Base-by-base conservation (phyloP, 2,113 vertebrate genomes). In the Oxygymnocypris stewartii region DNA sequence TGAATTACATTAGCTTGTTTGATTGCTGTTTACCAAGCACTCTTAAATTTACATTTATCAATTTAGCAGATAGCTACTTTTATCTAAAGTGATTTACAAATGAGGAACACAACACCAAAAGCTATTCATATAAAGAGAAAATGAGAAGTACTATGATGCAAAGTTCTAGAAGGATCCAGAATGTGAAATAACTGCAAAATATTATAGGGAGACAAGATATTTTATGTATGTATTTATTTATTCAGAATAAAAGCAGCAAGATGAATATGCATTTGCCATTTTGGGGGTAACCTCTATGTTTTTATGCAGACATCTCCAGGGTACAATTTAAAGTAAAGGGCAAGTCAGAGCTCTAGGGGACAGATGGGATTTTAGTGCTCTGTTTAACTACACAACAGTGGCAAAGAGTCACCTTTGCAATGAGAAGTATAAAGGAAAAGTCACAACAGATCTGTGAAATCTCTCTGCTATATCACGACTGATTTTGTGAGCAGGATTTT, bases 361-460 rank as follows among this genome's bases (percentile, higher is more conserved):
- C 76, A 78, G 76, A 78, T 78, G 76, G 47, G 25, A 78, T 31
- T 78, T 51, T 54, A 51, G 47, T 78, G 76, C 76, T 78, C 76
- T 78, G 76, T 78, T 78, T 31, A 78, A 78, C 76, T 54, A 16
- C 73, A 49, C 25, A 54, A 78, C 10, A 31, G 76, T 78, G 49
- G 49, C 76, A 78, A 49, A 28, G 49, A 78, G 76, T 78, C 76
- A 78, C 49, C 76, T 78, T 78, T 78, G 9, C 76, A 78, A 78
- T 51, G 76, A 47, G 54, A 54, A 78, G 44, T 78, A 31, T 54
- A 78, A 35, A 78, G 25, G 7, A 14, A 78, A 78, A 78, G 75
- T 78, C 76, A 78, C 75, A 78, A 78, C n/a, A 77, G 44, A 47
- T 77, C 44, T 77, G 44, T 51, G 12, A 47, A 25, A 76, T 51